Percentiles rank a stretch among this genome's conserved stretches.
phyloP scores from a whole-genome alignment of 2,888 invertebrate species.

The Folsomia manolachei region DNA sequence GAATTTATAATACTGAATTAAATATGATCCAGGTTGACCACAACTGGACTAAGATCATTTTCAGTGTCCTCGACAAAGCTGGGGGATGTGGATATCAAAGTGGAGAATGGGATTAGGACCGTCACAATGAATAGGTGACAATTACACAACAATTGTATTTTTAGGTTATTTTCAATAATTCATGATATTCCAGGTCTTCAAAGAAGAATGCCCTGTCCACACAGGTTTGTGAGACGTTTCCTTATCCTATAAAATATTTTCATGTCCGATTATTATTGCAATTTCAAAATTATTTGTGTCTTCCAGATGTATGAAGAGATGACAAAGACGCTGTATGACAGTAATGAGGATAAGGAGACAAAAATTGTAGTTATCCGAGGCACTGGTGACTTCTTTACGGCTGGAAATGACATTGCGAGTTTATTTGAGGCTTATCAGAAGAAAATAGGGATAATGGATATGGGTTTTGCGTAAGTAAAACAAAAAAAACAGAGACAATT shows the following conservation, averaged over 20 bases:
- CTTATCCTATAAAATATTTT: background rate
- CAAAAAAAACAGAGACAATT: no score
- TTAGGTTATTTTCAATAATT: no score
- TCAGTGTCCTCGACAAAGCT: background rate
- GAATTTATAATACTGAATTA: background rate
- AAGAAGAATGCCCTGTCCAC: slow-evolving; percentile 74
- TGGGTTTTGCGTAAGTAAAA: no score
- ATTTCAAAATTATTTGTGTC: background rate
- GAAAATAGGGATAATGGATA: slow-evolving; percentile 33
- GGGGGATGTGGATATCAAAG: slow-evolving; percentile 47
- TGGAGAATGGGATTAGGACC: slow-evolving; percentile 59
- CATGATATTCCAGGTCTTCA: no score
- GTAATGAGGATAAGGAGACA: slow-evolving; percentile 8
- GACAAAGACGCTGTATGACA: slow-evolving; percentile 9
- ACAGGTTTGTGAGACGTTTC: slow-evolving; percentile 52
- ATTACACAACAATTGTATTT: no score
- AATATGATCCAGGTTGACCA: background rate
- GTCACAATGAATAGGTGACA: slow-evolving; percentile 71
- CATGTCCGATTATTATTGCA: background rate
- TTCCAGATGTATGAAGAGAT: slow-evolving; percentile 17
- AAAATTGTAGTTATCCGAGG: slow-evolving; percentile 61
- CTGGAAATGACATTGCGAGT: slow-evolving; percentile 71
- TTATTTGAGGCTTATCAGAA: slow-evolving; percentile 52
- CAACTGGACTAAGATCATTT: background rate
- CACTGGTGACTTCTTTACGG: slow-evolving; percentile 73